Percentiles rank a stretch among this genome's conserved stretches.
Conservation (phyloP, 2,113 vertebrate genomes). For the Hydrolagus affinis region DNA sequence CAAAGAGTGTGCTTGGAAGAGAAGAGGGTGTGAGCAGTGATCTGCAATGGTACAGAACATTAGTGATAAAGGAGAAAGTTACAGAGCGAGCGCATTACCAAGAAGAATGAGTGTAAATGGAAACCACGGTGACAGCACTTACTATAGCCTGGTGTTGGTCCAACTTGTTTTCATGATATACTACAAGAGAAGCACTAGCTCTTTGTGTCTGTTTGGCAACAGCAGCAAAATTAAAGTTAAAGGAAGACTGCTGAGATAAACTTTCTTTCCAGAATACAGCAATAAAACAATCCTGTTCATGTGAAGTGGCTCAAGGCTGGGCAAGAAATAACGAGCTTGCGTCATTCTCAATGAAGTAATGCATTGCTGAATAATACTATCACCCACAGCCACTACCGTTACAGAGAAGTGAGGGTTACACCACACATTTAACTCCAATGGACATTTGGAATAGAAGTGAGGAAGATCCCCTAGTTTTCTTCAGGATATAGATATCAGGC, state of each 20-base stretch:
- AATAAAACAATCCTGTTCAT: not conserved
- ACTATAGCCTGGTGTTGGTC: not conserved
- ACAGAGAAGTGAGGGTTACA: not conserved
- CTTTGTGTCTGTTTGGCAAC: slow-evolving; percentile 11
- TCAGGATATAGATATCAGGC: not conserved
- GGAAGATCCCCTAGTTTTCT: not conserved
- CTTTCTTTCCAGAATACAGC: not conserved
- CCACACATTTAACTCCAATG: not conserved
- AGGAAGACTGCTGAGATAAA: not conserved
- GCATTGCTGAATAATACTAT: not conserved
- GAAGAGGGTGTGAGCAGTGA: not conserved
- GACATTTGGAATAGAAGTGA: not conserved
- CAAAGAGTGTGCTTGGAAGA: no score
- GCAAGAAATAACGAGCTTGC: not conserved
- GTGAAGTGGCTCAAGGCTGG: not conserved
- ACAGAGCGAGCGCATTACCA: not conserved
- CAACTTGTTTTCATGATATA: not conserved
- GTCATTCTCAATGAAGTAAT: not conserved
- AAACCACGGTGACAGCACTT: not conserved
- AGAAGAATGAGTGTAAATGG: not conserved
- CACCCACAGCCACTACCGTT: not conserved
- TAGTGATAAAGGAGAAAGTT: not conserved
- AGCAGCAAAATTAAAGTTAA: not conserved
- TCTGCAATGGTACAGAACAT: not conserved
- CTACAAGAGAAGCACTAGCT: not conserved